A percentile compares a stretch with the other conserved stretches of the same genome.
Conservation (phyloP, 2,888 invertebrate species). For the Drosophila peninsularis region DNA sequence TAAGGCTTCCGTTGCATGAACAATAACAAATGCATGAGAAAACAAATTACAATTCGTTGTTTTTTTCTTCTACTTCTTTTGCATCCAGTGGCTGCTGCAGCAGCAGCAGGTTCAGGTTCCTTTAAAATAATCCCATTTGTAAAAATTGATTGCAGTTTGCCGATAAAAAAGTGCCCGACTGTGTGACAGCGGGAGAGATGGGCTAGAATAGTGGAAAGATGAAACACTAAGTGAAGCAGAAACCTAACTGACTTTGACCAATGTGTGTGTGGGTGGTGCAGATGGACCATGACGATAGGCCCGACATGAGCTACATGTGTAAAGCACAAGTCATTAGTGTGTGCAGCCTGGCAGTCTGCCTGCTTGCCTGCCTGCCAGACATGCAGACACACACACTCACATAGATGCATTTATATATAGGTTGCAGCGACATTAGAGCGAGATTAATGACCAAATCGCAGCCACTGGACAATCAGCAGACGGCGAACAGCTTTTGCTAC, state of each 20-base stretch:
- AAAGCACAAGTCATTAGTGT: constrained; percentile 76
- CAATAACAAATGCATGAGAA: constrained; percentile 79
- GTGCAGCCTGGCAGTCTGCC: constrained; percentile 22
- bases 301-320: constrained; percentile 65
- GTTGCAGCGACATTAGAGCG: constrained; percentile 39
- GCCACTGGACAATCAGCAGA: constrained; percentile 42
- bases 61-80: constrained; percentile 5
- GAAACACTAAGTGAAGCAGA: constrained; percentile 55
- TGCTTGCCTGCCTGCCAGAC: constrained; percentile 12
- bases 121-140: constrained; percentile 80
- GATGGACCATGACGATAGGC: constrained; percentile 48
- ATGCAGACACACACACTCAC: not conserved
- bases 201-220: constrained; percentile 49
- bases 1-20: constrained; percentile 69
- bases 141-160: constrained; percentile 80
- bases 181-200: constrained; percentile 8
- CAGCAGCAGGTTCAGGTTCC: constrained; percentile 33
- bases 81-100: constrained; percentile 12
- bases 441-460: constrained; percentile 56
- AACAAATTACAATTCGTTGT: constrained; percentile 77
- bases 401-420: not conserved
- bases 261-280: constrained; percentile 18
- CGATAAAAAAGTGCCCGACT: constrained; percentile 65
- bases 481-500: constrained; percentile 4
- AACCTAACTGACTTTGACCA: constrained; percentile 55